Conservation (phyloP, 2,888 invertebrate genomes). For the Diabrotica balteata region DNA sequence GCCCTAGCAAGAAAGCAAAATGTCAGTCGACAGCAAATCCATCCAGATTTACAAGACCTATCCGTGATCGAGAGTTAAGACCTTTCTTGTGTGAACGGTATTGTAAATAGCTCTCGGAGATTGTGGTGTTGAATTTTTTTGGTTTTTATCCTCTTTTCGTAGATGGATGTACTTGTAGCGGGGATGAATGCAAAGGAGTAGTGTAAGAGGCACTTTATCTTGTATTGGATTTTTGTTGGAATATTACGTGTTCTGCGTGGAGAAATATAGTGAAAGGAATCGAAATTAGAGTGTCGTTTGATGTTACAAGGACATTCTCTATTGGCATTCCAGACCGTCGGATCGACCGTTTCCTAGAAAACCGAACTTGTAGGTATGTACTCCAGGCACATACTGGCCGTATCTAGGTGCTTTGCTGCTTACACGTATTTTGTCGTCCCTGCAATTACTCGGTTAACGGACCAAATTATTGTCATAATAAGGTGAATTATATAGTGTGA, state of each 20-base stretch:
- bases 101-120: constrained; percentile 22
- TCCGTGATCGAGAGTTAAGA: constrained; percentile 26
- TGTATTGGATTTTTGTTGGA: constrained; percentile 16
- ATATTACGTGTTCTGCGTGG: constrained; percentile 10
- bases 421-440: too few species aligned
- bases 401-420: too few species aligned
- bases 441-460: too few species aligned
- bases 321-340: too few species aligned
- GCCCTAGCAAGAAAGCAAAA: constrained; percentile 17
- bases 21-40: constrained; percentile 23
- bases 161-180: constrained; percentile 24
- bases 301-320: neutral
- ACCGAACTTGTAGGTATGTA: too few species aligned
- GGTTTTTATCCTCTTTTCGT: constrained; percentile 16
- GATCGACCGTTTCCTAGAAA: too few species aligned
- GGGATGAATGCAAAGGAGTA: constrained; percentile 20
- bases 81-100: constrained; percentile 24
- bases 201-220: constrained; percentile 15
- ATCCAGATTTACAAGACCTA: constrained; percentile 21
- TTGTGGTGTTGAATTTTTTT: constrained; percentile 21
- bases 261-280: neutral
- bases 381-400: too few species aligned
- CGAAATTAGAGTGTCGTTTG: neutral
- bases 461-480: too few species aligned
- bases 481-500: too few species aligned